phyloP scores from a whole-genome alignment of 2,113 vertebrate genomes.

The Gopherus flavomarginatus region DNA sequence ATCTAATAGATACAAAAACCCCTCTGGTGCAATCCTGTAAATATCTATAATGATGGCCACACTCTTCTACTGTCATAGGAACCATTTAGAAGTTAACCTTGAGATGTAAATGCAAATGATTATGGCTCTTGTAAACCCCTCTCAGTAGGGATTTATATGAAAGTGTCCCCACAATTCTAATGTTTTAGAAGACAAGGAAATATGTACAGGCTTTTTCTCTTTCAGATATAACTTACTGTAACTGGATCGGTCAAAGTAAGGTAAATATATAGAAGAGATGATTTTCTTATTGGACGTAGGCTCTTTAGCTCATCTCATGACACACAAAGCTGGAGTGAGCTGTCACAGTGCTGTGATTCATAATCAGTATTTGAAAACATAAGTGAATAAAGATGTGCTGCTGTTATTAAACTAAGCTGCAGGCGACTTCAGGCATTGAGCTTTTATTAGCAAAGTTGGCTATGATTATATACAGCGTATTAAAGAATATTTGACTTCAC shows the following conservation, averaged over 20 bases:
- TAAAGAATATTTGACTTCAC: neutral
- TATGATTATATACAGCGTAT: neutral
- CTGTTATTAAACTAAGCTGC: neutral
- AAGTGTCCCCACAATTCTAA: neutral
- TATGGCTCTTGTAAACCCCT: neutral
- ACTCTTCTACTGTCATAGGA: neutral
- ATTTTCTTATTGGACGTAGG: neutral
- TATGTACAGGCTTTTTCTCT: neutral
- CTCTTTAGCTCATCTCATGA: neutral
- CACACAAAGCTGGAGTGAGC: neutral
- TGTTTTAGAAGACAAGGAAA: neutral
- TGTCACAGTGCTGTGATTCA: neutral
- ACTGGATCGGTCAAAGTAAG: neutral
- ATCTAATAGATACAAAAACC: neutral
- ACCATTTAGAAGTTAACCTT: neutral
- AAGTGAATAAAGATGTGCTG: neutral
- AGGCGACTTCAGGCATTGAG: neutral
- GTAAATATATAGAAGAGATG: neutral
- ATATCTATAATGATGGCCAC: neutral
- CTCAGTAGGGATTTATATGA: neutral
- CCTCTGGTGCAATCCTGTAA: neutral
- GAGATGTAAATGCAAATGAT: neutral
- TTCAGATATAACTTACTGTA: neutral
- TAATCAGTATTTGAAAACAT: neutral
- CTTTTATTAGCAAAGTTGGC: neutral